phyloP scores from a whole-genome alignment of 2,797 vertebrate genomes.

The Sibirionetta formosa region DNA sequence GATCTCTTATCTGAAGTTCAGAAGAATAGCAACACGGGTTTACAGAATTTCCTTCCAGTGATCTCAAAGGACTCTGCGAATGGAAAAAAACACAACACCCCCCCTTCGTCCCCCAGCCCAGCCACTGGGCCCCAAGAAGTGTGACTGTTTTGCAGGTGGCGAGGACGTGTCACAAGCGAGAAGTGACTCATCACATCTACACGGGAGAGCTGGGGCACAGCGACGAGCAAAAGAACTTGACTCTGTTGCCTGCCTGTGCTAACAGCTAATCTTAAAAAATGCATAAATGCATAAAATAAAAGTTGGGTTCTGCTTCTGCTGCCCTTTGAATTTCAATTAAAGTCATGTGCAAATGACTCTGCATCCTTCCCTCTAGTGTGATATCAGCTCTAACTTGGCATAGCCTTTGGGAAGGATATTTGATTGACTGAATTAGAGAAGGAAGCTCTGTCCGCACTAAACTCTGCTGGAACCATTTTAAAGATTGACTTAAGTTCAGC shows the following conservation, averaged over 20 bases:
- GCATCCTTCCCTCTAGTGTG: background rate
- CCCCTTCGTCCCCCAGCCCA: background rate
- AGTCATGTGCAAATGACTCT: background rate
- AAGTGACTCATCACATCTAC: constrained; percentile 4
- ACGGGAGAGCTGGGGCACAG: constrained; percentile 3
- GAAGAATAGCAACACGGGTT: constrained; percentile 30
- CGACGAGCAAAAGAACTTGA: background rate
- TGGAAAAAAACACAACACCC: background rate
- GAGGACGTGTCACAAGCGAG: constrained; percentile 33
- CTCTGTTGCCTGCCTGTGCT: background rate
- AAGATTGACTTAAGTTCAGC: constrained; percentile 21
- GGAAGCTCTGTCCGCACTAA: background rate
- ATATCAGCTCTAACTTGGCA: constrained; percentile 6
- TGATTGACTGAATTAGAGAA: constrained; percentile 16
- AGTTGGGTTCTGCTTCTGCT: background rate
- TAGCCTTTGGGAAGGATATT: constrained; percentile 29
- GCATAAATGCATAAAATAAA: background rate
- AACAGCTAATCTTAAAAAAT: background rate
- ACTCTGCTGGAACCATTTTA: constrained; percentile 4
- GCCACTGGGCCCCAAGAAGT: background rate
- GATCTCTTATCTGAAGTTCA: constrained; percentile 49
- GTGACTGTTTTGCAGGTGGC: constrained; percentile 28
- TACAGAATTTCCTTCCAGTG: constrained; percentile 40
- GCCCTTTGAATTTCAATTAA: constrained; percentile 16
- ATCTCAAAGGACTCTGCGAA: constrained; percentile 22